Evolutionary conservation across 2,113 vertebrate species (phyloP).

Genomic region (Tretioscincus oriximinensis): DNA sequence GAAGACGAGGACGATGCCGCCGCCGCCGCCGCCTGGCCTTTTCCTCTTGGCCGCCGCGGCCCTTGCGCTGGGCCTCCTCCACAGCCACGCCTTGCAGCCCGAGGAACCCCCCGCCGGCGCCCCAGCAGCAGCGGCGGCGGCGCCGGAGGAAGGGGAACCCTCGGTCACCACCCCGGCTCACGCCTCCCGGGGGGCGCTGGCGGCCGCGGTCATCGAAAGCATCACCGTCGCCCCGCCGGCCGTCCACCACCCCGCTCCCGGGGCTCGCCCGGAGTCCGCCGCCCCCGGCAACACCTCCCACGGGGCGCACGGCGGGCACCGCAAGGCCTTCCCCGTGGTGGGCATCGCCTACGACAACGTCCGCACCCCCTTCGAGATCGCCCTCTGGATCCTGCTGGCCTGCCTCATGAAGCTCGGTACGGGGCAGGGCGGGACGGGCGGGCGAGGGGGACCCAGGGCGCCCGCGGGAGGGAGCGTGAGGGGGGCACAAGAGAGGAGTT

Average conservation of each 20-base stretch:
- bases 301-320: conserved; percentile 47
- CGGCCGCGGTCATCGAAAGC: conserved; percentile 38
- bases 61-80: conserved; percentile 66
- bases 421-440: conserved; percentile 41
- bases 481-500: too few relatives aligned
- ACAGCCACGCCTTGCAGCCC: conserved; percentile 65
- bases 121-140: too few relatives aligned
- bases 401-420: conserved; percentile 96
- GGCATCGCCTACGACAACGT: conserved; percentile 79
- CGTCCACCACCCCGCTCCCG: conserved; percentile 40
- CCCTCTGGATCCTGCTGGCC: conserved; percentile 93
- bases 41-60: conserved; percentile 56
- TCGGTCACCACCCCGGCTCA: conserved; percentile 47
- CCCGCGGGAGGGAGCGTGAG: too few relatives aligned
- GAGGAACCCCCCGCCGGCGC: conserved; percentile 15
- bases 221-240: conserved; percentile 66
- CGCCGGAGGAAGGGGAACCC: not conserved
- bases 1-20: conserved; percentile 7
- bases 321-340: conserved; percentile 89
- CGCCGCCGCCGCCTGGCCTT: conserved; percentile 36
- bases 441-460: too few relatives aligned
- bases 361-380: conserved; percentile 84
- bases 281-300: conserved; percentile 56
- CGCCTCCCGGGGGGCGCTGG: conserved; percentile 29
- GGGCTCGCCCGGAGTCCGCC: conserved; percentile 47